Evolutionary conservation across 2,797 vertebrate species (phyloP).

Genomic region (Mastacembelus armatus): DNA sequence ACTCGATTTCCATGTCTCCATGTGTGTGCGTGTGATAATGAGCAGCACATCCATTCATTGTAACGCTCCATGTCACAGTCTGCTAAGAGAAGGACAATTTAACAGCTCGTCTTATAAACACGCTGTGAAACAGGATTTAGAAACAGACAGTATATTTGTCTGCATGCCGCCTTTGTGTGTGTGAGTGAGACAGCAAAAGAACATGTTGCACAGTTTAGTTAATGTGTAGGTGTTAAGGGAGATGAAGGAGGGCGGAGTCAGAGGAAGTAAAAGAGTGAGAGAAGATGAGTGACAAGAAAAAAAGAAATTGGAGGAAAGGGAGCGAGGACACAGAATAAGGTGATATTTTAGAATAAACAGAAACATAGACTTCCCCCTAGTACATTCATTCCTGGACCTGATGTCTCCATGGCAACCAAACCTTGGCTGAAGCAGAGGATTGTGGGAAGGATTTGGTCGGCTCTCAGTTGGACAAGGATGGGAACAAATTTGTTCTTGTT

Average conservation of each 20-base stretch:
- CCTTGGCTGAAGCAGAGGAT: slow-evolving; percentile 62
- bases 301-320: background rate
- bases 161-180: slow-evolving; percentile 22
- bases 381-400: slow-evolving; percentile 35
- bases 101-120: slow-evolving; percentile 55
- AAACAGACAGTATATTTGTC: slow-evolving; percentile 49
- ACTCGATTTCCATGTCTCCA: no score
- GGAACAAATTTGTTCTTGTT: slow-evolving; percentile 38
- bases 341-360: background rate
- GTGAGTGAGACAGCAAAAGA: background rate
- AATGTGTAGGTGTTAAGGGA: slow-evolving; percentile 29
- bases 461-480: slow-evolving; percentile 58
- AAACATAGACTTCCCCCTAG: background rate
- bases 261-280: slow-evolving; percentile 1
- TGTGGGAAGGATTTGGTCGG: slow-evolving; percentile 68
- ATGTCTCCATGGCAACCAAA: slow-evolving; percentile 56
- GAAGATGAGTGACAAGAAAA: no score
- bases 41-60: slow-evolving; percentile 39
- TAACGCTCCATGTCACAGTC: slow-evolving; percentile 39
- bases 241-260: slow-evolving; percentile 11
- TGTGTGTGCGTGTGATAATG: slow-evolving; percentile 38
- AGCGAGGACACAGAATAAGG: background rate
- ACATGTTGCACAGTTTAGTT: slow-evolving; percentile 14
- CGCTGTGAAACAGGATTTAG: slow-evolving; percentile 72
- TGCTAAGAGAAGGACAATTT: slow-evolving; percentile 57